Evolutionary conservation across 2,888 invertebrate genomes (phyloP), one percentile per base, ranked within the genome.

Genomic region (Keiferia lycopersicella): DNA sequence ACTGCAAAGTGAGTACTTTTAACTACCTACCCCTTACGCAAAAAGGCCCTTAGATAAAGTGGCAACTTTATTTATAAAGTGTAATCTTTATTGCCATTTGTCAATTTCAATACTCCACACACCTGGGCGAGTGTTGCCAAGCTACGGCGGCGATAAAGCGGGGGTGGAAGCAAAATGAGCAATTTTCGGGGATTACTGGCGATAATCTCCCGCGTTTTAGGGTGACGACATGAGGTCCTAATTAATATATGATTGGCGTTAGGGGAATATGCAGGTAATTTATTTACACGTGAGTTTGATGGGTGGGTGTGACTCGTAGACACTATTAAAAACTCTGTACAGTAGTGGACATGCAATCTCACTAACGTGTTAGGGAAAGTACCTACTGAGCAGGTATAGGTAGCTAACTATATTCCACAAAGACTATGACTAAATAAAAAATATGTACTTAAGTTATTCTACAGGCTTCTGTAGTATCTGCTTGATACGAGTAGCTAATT

Each of bases 111-210:
- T 76, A 80, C 81, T 60, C 60, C 59, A 18, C 22, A 53, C 65
- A 84, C 81, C 81, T 82, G 83, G 67, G 63, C 69, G 86, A 82
- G 82, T 70, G 88, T 85, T 76, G 72, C 86, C 73, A 68, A 76
- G 86, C 80, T 84, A 89, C 88, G 75, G 8, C 85, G 85, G 2
- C 76, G 62, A 50, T 62, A 56, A 64, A 67, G 68, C 62, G 65
- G 56, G 64, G 64, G 56, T 34, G 26, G 16, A 16, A 71, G 63
- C 68, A 64, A 78, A 75, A 78, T 78, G 79, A 79, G 80, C 78
- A 81, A 80, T 79, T 78, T 78, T 66, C 68, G 63, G 64, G 73
- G 73, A 78, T 79, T 75, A 78, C 70, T 68, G 74, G 74, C 63
- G 70, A 75, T 80, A 45, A 48, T 60, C 48, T 45, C 26, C 18